Evolutionary conservation across 2,888 invertebrate species (phyloP), one percentile per base, ranked within the genome.

Genomic region (Leptinotarsa rubiginosa): DNA sequence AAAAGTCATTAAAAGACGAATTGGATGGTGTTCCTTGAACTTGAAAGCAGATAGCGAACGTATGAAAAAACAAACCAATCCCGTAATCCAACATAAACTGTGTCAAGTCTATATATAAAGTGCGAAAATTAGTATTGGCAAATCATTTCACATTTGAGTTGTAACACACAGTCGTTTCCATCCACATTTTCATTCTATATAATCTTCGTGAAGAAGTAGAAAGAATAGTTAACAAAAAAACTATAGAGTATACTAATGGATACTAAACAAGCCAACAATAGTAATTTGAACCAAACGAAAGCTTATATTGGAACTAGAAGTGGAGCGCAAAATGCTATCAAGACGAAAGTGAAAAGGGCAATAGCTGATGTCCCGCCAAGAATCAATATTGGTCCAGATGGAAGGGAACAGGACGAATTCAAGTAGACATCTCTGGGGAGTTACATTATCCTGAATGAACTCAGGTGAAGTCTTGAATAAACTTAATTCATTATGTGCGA

Each of bases 331-430:
- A 56, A 31, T 62, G 25, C 18, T 47, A 3, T n/a, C 47, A 69
- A 54, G 31, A 52, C 20, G 41, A 68, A 68, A 47, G 47, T 15
- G 52, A 70, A 75, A 64, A 73, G 77, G 67, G 56, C 74, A 5
- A 62, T 80, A 7, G 56, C 73, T 47, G 81, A 81, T 47, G 64
- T 47, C 4, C 81, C 81, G 16, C 16, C 47, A 18, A 77, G 80
- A 65, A 75, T 16, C 7, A 77, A 78, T 70, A 67, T 73, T 25
- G 81, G 81, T 18, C 69, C 77, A 15, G 81, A 82, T 75, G 81
- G 82, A 4, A 70, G 74, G 20, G 56, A 74, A 59, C 75, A 78
- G 25, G 77, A 79, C 62, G 79, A 80, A 70, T 81, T 81, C 69
- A 54, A 68, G 49, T 68, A 50, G 50, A 56, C 3, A 22, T 18